These are phyloP conservation scores for Candoia aspera DNA, from an alignment of 2,113 vertebrate genomes.

Conservation along the genomic window DNA sequence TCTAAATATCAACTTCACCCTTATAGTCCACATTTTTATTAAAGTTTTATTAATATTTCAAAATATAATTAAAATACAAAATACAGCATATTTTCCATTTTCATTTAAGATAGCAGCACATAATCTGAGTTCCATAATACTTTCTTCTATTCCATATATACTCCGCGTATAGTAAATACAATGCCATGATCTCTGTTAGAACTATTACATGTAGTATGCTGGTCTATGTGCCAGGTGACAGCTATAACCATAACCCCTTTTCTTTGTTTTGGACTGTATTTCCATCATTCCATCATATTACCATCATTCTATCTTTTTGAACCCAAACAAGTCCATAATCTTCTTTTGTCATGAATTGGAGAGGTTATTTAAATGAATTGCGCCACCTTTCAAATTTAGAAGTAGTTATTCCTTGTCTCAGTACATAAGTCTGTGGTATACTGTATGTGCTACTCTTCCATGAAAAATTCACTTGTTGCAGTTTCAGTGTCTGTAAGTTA, in stretches of 20 bases:
- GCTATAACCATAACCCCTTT: not conserved
- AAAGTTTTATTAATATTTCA: too few relatives aligned
- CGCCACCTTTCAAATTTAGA: not conserved
- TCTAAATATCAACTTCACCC: too few relatives aligned
- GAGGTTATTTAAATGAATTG: not conserved
- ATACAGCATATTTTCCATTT: too few relatives aligned
- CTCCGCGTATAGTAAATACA: too few relatives aligned
- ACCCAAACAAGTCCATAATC: not conserved
- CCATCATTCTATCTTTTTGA: not conserved
- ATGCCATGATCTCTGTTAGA: not conserved
- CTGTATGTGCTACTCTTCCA: not conserved
- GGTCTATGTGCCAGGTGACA: not conserved
- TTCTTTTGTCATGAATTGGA: not conserved
- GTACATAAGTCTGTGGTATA: not conserved
- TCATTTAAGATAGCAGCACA: too few relatives aligned
- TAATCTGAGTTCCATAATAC: too few relatives aligned
- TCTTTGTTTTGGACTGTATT: not conserved
- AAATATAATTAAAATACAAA: too few relatives aligned
- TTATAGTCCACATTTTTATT: too few relatives aligned
- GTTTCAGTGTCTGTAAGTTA: not conserved
- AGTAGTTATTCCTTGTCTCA: not conserved
- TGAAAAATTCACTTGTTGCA: not conserved
- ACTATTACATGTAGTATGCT: not conserved
- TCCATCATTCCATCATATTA: not conserved
- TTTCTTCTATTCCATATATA: too few relatives aligned